Evolutionary conservation across 2,797 vertebrate genomes (phyloP), one percentile per base, ranked within the genome.

Genomic region (Gallinago nigripennis): DNA sequence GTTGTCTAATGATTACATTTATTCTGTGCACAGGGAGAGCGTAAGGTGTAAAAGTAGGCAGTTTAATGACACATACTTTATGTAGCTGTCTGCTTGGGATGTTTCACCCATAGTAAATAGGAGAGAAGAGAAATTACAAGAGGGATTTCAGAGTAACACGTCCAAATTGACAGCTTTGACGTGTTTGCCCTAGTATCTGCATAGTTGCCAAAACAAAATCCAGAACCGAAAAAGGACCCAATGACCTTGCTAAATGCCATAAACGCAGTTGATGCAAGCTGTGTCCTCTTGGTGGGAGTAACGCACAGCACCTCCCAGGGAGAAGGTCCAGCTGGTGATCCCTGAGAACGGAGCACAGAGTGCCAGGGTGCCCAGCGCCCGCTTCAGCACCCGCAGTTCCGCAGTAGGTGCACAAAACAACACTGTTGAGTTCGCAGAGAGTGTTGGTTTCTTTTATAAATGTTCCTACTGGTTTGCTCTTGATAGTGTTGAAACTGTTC

Each of bases 131-230:
- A 33, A 92, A 82, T 81, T 69, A 41, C 33, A 70, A 54, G 70
- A 84, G 37, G 30, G 58, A 50, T 80, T 92, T 92, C 86, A 54
- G 68, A 35, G 33, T 63, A 79, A 54, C 72, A 12, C 41, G 25
- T 78, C 53, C 33, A 28, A 85, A 92, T 73, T 69, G 50, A 43
- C 71, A 78, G 45, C 48, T 83, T 87, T 81, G 65, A 46, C 4
- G 0, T 57, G 71, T 53, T 88, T 81, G 39, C 60, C 64, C 73
- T 80, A 2, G 1, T 80, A 14, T 15, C 63, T 45, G 13, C 35
- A 23, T 16, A 56, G 56, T 11, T 90, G 66, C 73, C 86, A 90
- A 86, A 80, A 82, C 66, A 85, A 93, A 58, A 81, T 27, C 65
- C 6, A 4, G 61, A 54, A 11, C 43, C 0, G 0, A 23, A 45